phyloP scores from a whole-genome alignment of 2,113 vertebrate species.

The Haplotaxodon microlepis region DNA sequence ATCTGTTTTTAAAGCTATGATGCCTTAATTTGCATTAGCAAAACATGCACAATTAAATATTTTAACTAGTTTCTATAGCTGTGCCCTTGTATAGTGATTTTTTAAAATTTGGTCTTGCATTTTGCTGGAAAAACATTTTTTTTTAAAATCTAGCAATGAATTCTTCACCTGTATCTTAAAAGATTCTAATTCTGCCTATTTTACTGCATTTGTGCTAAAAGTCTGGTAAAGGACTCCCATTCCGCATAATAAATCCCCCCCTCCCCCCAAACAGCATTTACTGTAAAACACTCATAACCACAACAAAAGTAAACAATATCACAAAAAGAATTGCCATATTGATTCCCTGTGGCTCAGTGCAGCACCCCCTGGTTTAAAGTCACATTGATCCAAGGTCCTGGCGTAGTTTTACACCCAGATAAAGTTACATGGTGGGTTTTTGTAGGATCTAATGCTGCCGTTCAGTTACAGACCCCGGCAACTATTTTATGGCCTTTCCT shows the following conservation, averaged over 20 bases:
- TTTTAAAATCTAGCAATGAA: not conserved
- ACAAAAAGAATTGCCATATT: not conserved
- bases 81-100: not conserved
- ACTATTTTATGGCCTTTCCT: slow-evolving; percentile 19
- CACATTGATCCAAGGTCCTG: not conserved
- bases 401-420: not conserved
- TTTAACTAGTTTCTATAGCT: not conserved
- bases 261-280: not conserved
- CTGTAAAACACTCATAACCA: not conserved
- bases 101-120: fast-evolving
- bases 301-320: not conserved
- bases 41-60: not conserved
- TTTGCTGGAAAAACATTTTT: not conserved
- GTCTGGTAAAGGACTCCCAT: not conserved
- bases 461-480: not conserved
- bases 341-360: not conserved
- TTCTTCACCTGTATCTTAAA: not conserved
- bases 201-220: not conserved
- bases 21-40: not conserved
- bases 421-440: not conserved
- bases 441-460: not conserved
- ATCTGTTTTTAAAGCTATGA: not conserved
- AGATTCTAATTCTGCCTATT: not conserved
- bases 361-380: not conserved
- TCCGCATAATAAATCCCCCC: not conserved